Evolutionary conservation across 1,140 invertebrate genomes (phyloP), one percentile per base, ranked within the genome.

Genomic region (Diorhabda sublineata): DNA sequence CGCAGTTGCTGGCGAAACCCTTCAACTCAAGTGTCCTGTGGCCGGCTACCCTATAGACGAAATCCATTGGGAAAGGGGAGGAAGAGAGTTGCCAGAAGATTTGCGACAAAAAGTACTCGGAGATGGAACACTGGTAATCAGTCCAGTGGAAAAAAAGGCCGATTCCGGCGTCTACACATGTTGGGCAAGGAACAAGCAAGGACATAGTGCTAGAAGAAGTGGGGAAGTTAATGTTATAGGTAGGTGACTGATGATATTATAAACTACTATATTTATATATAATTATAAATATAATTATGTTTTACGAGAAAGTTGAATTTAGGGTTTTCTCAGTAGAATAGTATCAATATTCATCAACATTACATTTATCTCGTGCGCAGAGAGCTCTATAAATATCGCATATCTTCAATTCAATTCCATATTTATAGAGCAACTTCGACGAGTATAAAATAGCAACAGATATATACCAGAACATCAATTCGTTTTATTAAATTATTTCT

Each of bases 21-120:
- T 95, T 63, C 85, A 88, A 59, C 82, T 96, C 11, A 90, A 91
- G 76, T 96, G 94, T 82, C 93, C 93, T 5, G 93, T 94, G 0
- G 91, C 92, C 4, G 92, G 93, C 3, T 94, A 92, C 80, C 93
- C 93, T 5, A 91, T 95, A 68, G 88, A 91, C 70, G 87, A 91
- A 73, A 91, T 94, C 68, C 88, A 88, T 52, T 95, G 93, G 93
- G 90, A 92, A 77, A 87, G 90, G 77, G 88, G 86, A 58, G 89
- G 89, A n/a, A 83, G 87, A 43, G 87, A 89, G 73, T 81, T 96
- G 47, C 93, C 93, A 0, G 89, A 92, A 68, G 92, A 94, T 76
- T 85, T 94, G 72, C 84, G 92, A 6, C 93, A 95, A 75, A 89
- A 91, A 74, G 89, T 93, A 0, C 85, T 89, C 60, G 79, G 84